Evolutionary conservation across 2,888 invertebrate species (phyloP), one percentile per base, ranked within the genome.

Genomic region (Oscheius sp.): DNA sequence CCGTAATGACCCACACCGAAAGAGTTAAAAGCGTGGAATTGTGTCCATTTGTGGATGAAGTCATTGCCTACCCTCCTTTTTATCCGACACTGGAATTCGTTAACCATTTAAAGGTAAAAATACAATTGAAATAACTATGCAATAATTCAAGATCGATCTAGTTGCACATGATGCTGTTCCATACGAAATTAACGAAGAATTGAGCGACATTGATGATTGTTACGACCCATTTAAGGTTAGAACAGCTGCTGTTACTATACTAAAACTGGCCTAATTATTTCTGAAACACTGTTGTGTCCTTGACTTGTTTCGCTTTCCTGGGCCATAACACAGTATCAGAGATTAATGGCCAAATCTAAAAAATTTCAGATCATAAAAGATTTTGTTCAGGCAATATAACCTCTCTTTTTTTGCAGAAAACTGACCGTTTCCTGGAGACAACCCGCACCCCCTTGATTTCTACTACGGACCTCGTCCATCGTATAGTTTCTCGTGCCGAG

Each of bases 21-120:
- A 23, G 68, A 35, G 56, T 73, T 13, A 45, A 43, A 12, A 75
- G 69, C 21, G 69, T 81, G 6, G 41, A 25, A 12, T 64, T 76
- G 29, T 81, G 81, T 46, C 61, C 52, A 23, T 61, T 52, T 89
- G 97, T 97, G 18, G 97, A 98, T 90, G 97, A 98, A 92, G 93
- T 96, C 70, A 92, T 96, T 2, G 91, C 92, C 80, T 93, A 95
- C 89, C 96, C 96, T 29, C 97, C 98, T 0, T 98, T 97, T 97
- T 93, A 93, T 83, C 91, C 94, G 77, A 93, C 93, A 87, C 95
- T 96, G 88, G 94, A 93, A 53, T 98, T 95, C 89, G 91, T 98
- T 52, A 92, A 92, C 80, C 92, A 93, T 84, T 93, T 97, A 91
- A 98, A 98, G 90, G 92, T 92, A 88, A 55, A 21, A 23, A 23